Evolutionary conservation across 2,797 vertebrate species (phyloP), one percentile per base, ranked within the genome.

Genomic region (Acridotheres tristis): DNA sequence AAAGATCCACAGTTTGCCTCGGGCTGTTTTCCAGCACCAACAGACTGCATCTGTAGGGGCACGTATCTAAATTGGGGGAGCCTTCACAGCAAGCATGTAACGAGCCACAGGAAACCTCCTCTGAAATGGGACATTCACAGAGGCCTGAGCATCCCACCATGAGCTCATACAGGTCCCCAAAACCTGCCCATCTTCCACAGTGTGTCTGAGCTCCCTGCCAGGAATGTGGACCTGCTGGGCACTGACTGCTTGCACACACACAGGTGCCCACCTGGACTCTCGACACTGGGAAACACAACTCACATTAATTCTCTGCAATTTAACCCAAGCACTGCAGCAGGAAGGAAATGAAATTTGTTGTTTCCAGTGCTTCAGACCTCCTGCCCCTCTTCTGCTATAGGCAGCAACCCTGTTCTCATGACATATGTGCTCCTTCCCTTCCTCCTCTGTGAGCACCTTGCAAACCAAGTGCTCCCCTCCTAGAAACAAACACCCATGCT

Each of bases 121-220:
- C 27, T 23, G 26, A 40, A 55, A 47, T 0, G 0, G 29, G 66
- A 81, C 0, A 0, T 29, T 58, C 1, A 1, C 3, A 3, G 53
- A 9, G 7, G 20, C 22, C 36, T 1, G 5, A 48, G 53, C 9
- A 8, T 38, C 42, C 65, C 50, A n/a, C 1, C 1, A 19, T 25
- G 36, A 19, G 3, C 47, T 11, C 62, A 4, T 1, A 11, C 1
- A 2, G 8, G 3, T 18, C 12, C 47, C 43, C 45, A 7, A 2
- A 1, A 27, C 36, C 27, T 47, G 22, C 17, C 13, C 1, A 0
- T 47, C 30, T 30, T 58, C 25, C 65, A 34, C 17, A 76, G 63
- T 51, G 55, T 61, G 54, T 7, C 50, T 62, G 54, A 85, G 51
- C 57, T 6, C 4, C 47, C n/a, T 66, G 66, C 69, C 74, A 42